Percentiles rank a stretch among this genome's conserved stretches.
Evolutionary conservation across 2,797 vertebrate genomes (phyloP).

Genomic region (Labroides dimidiatus): DNA sequence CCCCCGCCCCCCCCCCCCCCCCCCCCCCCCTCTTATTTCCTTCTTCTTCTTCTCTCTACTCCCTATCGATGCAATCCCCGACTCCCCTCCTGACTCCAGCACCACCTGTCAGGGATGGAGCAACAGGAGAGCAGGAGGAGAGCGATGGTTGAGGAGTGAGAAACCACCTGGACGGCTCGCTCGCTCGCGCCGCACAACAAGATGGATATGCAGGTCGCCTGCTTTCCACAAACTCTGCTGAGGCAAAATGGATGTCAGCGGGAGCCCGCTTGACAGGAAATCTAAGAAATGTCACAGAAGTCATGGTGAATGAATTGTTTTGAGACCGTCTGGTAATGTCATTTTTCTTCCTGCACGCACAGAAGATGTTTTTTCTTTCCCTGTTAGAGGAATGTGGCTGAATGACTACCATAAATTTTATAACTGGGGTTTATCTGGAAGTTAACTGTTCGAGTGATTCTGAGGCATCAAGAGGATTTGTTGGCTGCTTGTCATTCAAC

Average conservation of each 20-base stretch:
- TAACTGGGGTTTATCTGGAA: conserved; percentile 21
- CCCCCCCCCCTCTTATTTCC: conserved; percentile 39
- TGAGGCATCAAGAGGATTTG: conserved; percentile 4
- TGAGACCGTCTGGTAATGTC: conserved; percentile 58
- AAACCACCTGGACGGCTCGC: conserved; percentile 73
- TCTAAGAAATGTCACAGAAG: conserved; percentile 74
- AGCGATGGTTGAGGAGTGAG: conserved; percentile 60
- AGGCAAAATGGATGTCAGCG: conserved; percentile 69
- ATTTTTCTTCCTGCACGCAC: conserved; percentile 17
- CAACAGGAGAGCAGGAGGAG: conserved; percentile 57
- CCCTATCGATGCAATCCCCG: conserved; percentile 45
- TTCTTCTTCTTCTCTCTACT: conserved; percentile 28
- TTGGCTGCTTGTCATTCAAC: conserved; percentile 36
- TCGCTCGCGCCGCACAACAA: conserved; percentile 61
- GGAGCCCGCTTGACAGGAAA: conserved; percentile 73
- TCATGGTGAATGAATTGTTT: conserved; percentile 71
- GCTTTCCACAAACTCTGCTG: conserved; percentile 61
- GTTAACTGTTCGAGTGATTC: conserved; percentile 12
- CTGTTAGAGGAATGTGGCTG: conserved; percentile 16
- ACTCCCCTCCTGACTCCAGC: conserved; percentile 45
- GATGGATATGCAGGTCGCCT: conserved; percentile 67
- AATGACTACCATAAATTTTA: conserved; percentile 41
- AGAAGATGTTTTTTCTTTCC: conserved; percentile 31
- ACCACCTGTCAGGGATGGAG: conserved; percentile 65
- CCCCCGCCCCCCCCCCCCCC: conserved; percentile 47